Conservation (phyloP, 2,888 invertebrate species). For the Ferrisia virgata region DNA sequence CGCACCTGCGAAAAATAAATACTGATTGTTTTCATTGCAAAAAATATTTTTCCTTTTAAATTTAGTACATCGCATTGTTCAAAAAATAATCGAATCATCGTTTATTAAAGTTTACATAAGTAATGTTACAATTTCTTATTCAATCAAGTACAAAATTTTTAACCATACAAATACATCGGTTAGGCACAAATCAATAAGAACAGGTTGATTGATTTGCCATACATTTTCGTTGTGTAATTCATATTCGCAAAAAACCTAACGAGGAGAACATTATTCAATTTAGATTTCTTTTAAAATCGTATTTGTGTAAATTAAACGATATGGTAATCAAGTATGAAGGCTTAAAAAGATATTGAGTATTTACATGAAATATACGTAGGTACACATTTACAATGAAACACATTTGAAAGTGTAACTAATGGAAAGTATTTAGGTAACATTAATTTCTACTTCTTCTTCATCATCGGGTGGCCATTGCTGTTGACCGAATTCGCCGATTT, state of each 20-base stretch:
- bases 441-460: conserved; percentile 40
- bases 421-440: conserved; percentile 36
- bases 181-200: not conserved
- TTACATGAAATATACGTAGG: not conserved
- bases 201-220: not conserved
- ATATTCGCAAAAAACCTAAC: not conserved
- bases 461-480: conserved; percentile 37
- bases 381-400: not conserved
- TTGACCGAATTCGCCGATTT: not conserved
- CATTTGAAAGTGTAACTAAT: conserved; percentile 7
- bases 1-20: not conserved
- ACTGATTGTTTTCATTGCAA: not conserved
- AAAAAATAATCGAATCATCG: not conserved
- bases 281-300: not conserved
- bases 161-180: not conserved
- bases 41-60: not conserved
- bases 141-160: not conserved
- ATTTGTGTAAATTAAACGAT: not conserved
- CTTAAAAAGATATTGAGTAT: not conserved
- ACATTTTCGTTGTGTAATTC: not conserved
- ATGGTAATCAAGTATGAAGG: conserved; percentile 5
- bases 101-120: not conserved
- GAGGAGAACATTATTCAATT: not conserved
- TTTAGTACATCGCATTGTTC: not conserved
- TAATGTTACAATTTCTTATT: not conserved